Evolutionary conservation across 1,140 invertebrate species (phyloP), one percentile per base, ranked within the genome.

Genomic region (Psix sp.): DNA sequence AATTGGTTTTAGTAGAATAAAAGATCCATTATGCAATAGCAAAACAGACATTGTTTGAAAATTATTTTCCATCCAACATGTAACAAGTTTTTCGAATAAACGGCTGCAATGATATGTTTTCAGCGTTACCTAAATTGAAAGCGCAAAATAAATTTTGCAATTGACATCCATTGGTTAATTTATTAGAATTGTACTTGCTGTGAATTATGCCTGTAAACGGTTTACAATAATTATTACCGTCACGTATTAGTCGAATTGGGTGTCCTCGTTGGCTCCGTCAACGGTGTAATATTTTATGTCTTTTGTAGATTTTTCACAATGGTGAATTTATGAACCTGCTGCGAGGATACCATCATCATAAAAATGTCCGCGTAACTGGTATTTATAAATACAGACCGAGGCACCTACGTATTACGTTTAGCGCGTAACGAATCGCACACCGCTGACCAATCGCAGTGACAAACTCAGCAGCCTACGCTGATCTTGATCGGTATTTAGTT

Each of bases 261-360:
- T 20, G 49, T 33, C 24, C 35, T 33, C 46, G 24, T 20, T 59
- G 29, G 60, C 14, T 13, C 18, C 29, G 40, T 62, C 62, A 48
- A 10, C 9, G 13, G 15, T 5, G 56, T 26, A 48, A 40, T 35
- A 26, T 21, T 66, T 49, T 45, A 46, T 45, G 42, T 13, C 17
- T 29, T 54, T 59, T 36, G 20, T 35, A 14, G 20, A 66, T 76
- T 66, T 68, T 74, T 49, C n/a, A 74, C 62, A 68, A 70, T 59
- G 21, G 56, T 35, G 51, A 70, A 77, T 70, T 74, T 72, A 74
- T 77, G 63, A 60, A 67, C 52, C 65, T 56, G 67, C 54, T 68
- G 59, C 33, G 35, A 51, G 56, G 45, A 46, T 59, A 42, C 57
- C 60, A 33, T 4, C 35, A 31, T 43, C 24, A 36, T 52, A 31